Percentiles rank a stretch among this genome's conserved stretches.
Evolutionary conservation across 2,888 invertebrate genomes (phyloP).

Genomic region (Abrostola triplasia): DNA sequence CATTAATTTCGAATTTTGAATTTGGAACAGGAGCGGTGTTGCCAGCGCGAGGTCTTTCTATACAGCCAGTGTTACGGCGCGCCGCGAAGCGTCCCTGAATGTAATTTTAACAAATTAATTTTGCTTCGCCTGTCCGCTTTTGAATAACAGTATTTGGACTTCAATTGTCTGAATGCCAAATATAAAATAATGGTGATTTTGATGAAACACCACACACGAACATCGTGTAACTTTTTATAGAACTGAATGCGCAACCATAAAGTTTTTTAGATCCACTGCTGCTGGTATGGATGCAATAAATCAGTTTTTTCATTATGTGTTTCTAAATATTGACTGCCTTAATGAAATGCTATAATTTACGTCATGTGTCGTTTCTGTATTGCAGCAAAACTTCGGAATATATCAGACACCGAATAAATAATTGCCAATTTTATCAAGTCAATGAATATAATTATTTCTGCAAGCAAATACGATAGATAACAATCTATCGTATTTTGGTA

Average conservation of each 20-base stretch:
- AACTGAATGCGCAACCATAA: conserved; percentile 28
- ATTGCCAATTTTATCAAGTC: not conserved
- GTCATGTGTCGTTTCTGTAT: not conserved
- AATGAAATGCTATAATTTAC: conserved; percentile 4
- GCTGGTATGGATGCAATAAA: conserved; percentile 30
- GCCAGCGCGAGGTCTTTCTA: conserved; percentile 30
- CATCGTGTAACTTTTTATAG: conserved; percentile 23
- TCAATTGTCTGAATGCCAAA: conserved; percentile 56
- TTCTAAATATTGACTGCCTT: conserved; percentile 6
- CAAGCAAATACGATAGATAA: no score
- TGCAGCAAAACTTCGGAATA: not conserved
- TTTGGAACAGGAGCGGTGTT: conserved; percentile 83
- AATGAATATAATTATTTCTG: no score
- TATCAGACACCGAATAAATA: not conserved
- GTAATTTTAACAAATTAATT: conserved; percentile 74
- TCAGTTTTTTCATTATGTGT: conserved; percentile 29
- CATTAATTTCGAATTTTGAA: conserved; percentile 86
- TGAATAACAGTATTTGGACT: conserved; percentile 60
- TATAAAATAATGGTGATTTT: conserved; percentile 47
- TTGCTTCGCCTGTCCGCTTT: conserved; percentile 57
- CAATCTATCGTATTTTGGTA: no score
- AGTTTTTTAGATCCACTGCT: conserved; percentile 26
- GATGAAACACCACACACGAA: conserved; percentile 54
- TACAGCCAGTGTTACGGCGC: conserved; percentile 44
- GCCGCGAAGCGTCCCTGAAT: conserved; percentile 33